Conservation (phyloP, 2,888 invertebrate genomes). For the Tiliacea aurago region DNA sequence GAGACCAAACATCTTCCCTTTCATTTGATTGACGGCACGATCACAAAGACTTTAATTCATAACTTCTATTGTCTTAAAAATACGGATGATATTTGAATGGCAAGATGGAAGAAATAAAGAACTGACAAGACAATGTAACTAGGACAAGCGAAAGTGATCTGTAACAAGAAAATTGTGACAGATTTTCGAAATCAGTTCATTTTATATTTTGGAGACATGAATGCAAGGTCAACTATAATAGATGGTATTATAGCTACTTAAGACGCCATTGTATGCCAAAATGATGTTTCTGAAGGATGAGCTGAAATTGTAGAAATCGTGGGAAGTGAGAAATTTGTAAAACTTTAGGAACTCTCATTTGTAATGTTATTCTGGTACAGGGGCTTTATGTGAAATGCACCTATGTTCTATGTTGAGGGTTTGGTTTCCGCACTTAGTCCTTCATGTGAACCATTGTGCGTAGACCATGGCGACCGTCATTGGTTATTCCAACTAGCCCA, state of each 20-base stretch:
- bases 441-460: too few species aligned
- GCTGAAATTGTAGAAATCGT: conserved; percentile 49
- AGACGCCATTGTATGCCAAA: conserved; percentile 28
- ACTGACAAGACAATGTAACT: conserved; percentile 61
- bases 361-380: background rate
- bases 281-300: conserved; percentile 27
- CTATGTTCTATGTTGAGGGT: too few species aligned
- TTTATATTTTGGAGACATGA: conserved; percentile 48
- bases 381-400: too few species aligned
- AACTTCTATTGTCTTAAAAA: conserved; percentile 25
- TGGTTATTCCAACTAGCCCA: too few species aligned
- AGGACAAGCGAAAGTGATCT: conserved; percentile 64
- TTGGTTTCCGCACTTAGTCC: too few species aligned
- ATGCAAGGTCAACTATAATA: conserved; percentile 60
- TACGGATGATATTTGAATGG: conserved; percentile 52
- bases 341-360: conserved; percentile 12
- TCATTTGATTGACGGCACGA: conserved; percentile 43
- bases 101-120: conserved; percentile 28
- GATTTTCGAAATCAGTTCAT: conserved; percentile 62
- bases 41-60: background rate
- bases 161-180: conserved; percentile 64
- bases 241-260: conserved; percentile 28
- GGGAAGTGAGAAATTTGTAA: conserved; percentile 28
- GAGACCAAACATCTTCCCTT: conserved; percentile 36
- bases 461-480: too few species aligned